Evolutionary conservation across 2,113 vertebrate species (phyloP).

Genomic region (Perca flavescens): DNA sequence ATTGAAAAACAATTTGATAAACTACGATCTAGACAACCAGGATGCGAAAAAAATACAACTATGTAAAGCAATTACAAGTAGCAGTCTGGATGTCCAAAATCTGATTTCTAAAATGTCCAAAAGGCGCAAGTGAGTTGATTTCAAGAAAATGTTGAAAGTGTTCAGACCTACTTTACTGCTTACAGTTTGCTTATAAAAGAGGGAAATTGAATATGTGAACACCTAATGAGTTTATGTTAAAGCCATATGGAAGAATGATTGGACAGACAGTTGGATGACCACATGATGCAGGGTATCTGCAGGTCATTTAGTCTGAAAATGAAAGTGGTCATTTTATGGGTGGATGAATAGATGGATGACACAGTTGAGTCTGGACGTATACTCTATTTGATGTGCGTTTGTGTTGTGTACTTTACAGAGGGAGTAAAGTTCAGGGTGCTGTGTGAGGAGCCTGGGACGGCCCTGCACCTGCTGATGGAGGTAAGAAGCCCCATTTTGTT

Average conservation of each 20-base stretch:
- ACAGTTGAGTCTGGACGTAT: not conserved
- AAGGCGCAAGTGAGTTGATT: no score
- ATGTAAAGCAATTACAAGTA: no score
- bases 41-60: no score
- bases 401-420: constrained; percentile 77
- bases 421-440: constrained; percentile 95
- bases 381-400: not conserved
- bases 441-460: constrained; percentile 87
- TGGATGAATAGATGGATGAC: not conserved
- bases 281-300: not conserved
- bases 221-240: not conserved
- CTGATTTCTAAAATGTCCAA: no score
- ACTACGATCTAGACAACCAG: no score
- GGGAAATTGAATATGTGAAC: not conserved
- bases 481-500: constrained; percentile 71
- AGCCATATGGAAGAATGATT: not conserved
- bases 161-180: not conserved
- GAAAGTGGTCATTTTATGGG: not conserved
- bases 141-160: no score
- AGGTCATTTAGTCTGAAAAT: not conserved
- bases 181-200: not conserved
- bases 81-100: no score
- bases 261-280: not conserved
- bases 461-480: constrained; percentile 96
- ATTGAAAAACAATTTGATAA: no score